Conservation (phyloP, 2,888 invertebrate genomes). For the Caenorhabditis zanzibari region DNA sequence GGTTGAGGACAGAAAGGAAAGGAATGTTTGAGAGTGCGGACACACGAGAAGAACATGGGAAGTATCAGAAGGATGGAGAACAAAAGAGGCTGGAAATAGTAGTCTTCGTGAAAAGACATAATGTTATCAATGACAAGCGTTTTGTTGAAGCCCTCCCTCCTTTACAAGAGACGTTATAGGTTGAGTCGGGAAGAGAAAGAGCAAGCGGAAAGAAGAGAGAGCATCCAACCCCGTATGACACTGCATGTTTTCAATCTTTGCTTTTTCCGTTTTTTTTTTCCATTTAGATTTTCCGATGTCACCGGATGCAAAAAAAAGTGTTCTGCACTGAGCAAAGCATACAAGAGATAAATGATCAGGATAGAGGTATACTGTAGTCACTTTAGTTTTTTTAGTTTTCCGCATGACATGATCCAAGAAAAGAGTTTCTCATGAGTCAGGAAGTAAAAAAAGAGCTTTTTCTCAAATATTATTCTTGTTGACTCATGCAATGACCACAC, state of each 20-base stretch:
- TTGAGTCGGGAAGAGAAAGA: conserved; percentile 10
- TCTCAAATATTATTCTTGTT: neutral
- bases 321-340: conserved; percentile 19
- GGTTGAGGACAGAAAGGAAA: conserved; percentile 4
- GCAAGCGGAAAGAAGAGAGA: conserved; percentile 24
- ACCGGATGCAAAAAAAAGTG: conserved; percentile 10
- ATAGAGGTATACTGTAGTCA: neutral
- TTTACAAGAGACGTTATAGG: conserved; percentile 43
- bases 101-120: conserved; percentile 38
- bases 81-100: conserved; percentile 33
- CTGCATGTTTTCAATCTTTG: conserved; percentile 54
- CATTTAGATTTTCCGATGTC: conserved; percentile 13
- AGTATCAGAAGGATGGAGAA: conserved; percentile 10
- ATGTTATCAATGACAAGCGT: conserved; percentile 57
- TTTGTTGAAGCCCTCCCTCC: conserved; percentile 31
- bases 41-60: conserved; percentile 24
- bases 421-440: neutral
- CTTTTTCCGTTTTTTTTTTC: conserved; percentile 23
- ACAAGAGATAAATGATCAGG: conserved; percentile 11
- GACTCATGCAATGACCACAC: conserved; percentile 10
- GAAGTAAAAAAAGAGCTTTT: neutral
- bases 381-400: no score
- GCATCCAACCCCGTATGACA: conserved; percentile 37
- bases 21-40: conserved; percentile 8
- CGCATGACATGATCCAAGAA: neutral